Conservation (phyloP, 2,888 invertebrate genomes). For the Dryocosmus kuriphilus region DNA sequence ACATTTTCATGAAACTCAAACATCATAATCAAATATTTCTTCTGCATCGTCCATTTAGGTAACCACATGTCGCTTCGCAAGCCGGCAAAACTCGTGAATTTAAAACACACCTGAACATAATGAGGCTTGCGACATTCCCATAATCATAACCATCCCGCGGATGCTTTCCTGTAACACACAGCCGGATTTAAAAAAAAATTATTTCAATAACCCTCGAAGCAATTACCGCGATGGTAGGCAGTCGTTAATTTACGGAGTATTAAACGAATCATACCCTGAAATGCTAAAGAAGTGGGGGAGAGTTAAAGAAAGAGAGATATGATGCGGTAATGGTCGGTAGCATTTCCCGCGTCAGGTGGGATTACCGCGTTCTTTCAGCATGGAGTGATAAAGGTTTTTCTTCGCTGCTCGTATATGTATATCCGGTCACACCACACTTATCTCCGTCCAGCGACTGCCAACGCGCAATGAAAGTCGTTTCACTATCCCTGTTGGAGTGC, state of each 20-base stretch:
- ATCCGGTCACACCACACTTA: conserved; percentile 30
- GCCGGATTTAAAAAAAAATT: neutral
- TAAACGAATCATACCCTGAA: neutral
- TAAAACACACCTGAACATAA: conserved; percentile 37
- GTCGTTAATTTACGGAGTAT: neutral
- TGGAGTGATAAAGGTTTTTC: conserved; percentile 46
- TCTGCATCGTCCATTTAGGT: neutral
- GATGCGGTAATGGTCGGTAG: conserved; percentile 48
- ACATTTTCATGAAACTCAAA: neutral
- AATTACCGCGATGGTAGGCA: neutral
- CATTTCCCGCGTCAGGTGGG: conserved; percentile 44
- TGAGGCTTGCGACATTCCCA: conserved; percentile 43
- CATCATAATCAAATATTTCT: neutral
- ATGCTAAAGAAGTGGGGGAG: neutral
- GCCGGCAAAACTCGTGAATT: neutral
- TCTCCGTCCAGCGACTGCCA: conserved; percentile 3
- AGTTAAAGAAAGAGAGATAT: conserved; percentile 40
- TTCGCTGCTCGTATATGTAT: conserved; percentile 8
- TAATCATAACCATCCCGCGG: conserved; percentile 43
- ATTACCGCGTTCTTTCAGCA: conserved; percentile 47
- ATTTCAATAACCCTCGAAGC: neutral
- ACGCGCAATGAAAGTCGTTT: conserved; percentile 29
- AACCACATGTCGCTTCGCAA: neutral
- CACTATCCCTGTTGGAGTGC: conserved; percentile 24
- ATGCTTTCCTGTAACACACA: neutral